These are phyloP conservation scores for Malachius bipustulatus DNA, from an alignment of 2,888 invertebrate species.

Conservation along the genomic window DNA sequence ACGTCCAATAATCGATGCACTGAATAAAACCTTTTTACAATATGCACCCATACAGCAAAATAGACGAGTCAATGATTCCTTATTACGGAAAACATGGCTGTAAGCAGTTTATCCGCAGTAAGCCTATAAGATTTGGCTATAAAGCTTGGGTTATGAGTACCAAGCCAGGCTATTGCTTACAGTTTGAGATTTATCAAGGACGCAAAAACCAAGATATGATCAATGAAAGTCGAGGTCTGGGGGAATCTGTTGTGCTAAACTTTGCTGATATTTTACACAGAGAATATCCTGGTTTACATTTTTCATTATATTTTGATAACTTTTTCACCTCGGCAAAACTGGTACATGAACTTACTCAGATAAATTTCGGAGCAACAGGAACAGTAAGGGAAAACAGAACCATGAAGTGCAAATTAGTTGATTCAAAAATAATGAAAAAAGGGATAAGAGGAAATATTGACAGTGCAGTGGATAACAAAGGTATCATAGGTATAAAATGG, in stretches of 20 bases:
- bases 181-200: constrained; percentile 5
- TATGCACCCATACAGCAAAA: too few species aligned
- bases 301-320: constrained; percentile 5
- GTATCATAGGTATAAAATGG: constrained; percentile 9
- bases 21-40: not conserved
- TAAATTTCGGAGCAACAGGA: constrained; percentile 3
- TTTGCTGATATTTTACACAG: not conserved
- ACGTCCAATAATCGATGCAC: not conserved
- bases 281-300: not conserved
- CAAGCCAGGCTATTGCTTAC: constrained; percentile 4
- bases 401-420: constrained; percentile 4
- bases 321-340: constrained; percentile 4
- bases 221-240: not conserved
- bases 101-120: constrained; percentile 5
- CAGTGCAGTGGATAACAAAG: constrained; percentile 9
- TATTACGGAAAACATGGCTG: not conserved
- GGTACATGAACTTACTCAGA: not conserved
- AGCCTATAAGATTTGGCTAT: constrained; percentile 6
- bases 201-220: not conserved
- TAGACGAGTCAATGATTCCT: not conserved
- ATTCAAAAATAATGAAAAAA: constrained; percentile 5
- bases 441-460: constrained; percentile 4
- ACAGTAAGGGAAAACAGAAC: constrained; percentile 4
- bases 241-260: not conserved
- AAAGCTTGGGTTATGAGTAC: constrained; percentile 1